phyloP scores from a whole-genome alignment of 2,113 vertebrate genomes.

The Poecilia latipinna region DNA sequence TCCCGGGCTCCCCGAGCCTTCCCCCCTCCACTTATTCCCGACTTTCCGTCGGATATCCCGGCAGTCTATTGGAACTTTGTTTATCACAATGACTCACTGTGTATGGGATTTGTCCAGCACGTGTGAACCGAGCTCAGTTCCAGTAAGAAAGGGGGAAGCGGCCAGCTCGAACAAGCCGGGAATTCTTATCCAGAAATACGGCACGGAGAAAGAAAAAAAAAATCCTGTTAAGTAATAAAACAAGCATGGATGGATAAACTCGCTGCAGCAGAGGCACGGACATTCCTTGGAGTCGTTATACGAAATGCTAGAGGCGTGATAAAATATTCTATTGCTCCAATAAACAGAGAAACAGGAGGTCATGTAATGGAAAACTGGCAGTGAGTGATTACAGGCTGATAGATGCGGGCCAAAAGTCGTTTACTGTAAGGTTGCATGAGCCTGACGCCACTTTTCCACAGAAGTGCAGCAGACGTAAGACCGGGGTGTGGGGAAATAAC shows the following conservation, averaged over 20 bases:
- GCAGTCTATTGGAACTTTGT: constrained; percentile 64
- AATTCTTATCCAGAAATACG: constrained; percentile 27
- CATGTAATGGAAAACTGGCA: constrained; percentile 63
- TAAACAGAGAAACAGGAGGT: constrained; percentile 56
- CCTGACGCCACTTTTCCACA: constrained; percentile 46
- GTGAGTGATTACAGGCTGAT: constrained; percentile 60
- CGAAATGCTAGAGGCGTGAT: constrained; percentile 1
- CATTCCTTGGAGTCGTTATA: neutral
- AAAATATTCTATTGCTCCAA: constrained; percentile 13
- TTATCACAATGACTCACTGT: constrained; percentile 74
- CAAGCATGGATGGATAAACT: neutral
- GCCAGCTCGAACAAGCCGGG: constrained; percentile 50
- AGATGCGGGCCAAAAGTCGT: constrained; percentile 56
- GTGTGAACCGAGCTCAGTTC: constrained; percentile 70
- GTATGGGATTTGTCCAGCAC: constrained; percentile 68
- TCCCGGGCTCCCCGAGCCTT: constrained; percentile 7
- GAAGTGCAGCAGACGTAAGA: constrained; percentile 22
- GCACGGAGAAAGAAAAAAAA: neutral
- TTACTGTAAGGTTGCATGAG: constrained; percentile 62
- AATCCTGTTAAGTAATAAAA: neutral
- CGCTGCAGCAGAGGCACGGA: neutral
- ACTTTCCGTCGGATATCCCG: constrained; percentile 76
- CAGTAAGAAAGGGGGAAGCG: constrained; percentile 72
- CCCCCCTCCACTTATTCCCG: constrained; percentile 52
- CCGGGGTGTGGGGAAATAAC: constrained; percentile 34